Base-by-base conservation (phyloP, 2,797 vertebrate genomes). In the Chaunax sp. region DNA sequence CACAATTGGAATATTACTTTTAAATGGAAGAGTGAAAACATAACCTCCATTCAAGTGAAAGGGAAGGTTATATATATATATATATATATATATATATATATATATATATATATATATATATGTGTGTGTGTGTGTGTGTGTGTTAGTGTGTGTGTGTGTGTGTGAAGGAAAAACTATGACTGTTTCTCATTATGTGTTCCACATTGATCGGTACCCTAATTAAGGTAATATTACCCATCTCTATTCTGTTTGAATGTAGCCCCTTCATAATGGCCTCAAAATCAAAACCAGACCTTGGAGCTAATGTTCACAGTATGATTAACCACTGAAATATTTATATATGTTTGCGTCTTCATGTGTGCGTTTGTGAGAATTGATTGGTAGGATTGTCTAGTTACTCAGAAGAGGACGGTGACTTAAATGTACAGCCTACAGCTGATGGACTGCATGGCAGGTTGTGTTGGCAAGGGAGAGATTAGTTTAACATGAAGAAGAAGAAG, bases 211-310 rank as follows among this genome's bases (percentile, higher is more conserved):
- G 26, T 14, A 5, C 49, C 44, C 28, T 54, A 52, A 71, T 71
- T 63, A 60, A 50, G 37, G 33, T 61, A 56, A 63, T 64, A 59
- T 54, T 35, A 47, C 56, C 30, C 64, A 33, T 53, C 45, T 62
- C 43, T 37, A 33, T 25, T 71, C 37, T 51, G 53, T 75, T 25
- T 59, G 33, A 58, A 64, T 61, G 14, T 2, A 28, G 25, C 18
- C 52, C 44, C 28, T 43, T 52, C 3, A n/a, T 63, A 76, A 76
- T 70, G 58, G 47, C 57, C 52, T 58, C 47, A 51, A 66, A 84
- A 87, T 75, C 50, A 77, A 60, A 80, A 74, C 19, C 80, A 86
- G 78, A 73, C 80, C 60, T 58, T 26, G 26, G 58, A 55, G 59
- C 53, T 79, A 75, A 71, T 67, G 68, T 50, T 75, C 20, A 35